A percentile compares a stretch with the other conserved stretches of the same genome.
Evolutionary conservation across 1,140 invertebrate genomes (phyloP).

Genomic region (Neodiprion pinetum): DNA sequence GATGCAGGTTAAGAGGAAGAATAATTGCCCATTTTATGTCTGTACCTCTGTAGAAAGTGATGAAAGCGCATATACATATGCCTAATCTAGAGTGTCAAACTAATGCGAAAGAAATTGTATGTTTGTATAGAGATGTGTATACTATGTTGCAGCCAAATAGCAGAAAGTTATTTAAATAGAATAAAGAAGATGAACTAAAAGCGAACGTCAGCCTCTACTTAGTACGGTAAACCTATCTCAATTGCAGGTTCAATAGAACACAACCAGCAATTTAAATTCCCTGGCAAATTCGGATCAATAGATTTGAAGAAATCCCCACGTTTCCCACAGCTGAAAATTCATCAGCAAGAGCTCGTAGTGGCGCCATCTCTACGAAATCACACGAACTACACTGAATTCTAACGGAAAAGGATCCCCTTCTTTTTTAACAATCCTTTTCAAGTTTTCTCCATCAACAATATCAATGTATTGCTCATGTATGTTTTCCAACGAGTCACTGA

Average conservation of each 20-base stretch:
- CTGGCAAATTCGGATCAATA: too few relatives aligned
- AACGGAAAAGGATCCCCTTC: constrained; percentile 25
- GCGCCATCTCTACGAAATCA: not conserved
- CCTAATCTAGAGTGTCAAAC: constrained; percentile 9
- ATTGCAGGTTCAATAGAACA: too few relatives aligned
- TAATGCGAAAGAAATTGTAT: constrained; percentile 35
- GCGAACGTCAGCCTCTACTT: too few relatives aligned
- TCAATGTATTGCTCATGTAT: too few relatives aligned
- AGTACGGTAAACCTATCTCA: too few relatives aligned
- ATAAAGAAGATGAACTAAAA: constrained; percentile 44
- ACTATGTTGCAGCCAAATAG: not conserved
- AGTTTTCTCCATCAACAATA: not conserved
- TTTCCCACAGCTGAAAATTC: too few relatives aligned
- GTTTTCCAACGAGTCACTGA: too few relatives aligned
- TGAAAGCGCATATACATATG: constrained; percentile 12
- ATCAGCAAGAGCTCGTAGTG: not conserved
- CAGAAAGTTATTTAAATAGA: constrained; percentile 46
- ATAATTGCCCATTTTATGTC: constrained; percentile 35
- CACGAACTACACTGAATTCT: not conserved
- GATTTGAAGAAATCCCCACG: too few relatives aligned
- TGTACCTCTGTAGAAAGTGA: constrained; percentile 33
- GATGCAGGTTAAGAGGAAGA: constrained; percentile 28
- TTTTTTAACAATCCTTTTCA: constrained; percentile 1
- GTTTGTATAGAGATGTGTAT: constrained; percentile 55
- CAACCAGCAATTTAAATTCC: too few relatives aligned